Evolutionary conservation across 2,113 vertebrate genomes (phyloP), one percentile per base, ranked within the genome.

Genomic region (Lonchura striata): DNA sequence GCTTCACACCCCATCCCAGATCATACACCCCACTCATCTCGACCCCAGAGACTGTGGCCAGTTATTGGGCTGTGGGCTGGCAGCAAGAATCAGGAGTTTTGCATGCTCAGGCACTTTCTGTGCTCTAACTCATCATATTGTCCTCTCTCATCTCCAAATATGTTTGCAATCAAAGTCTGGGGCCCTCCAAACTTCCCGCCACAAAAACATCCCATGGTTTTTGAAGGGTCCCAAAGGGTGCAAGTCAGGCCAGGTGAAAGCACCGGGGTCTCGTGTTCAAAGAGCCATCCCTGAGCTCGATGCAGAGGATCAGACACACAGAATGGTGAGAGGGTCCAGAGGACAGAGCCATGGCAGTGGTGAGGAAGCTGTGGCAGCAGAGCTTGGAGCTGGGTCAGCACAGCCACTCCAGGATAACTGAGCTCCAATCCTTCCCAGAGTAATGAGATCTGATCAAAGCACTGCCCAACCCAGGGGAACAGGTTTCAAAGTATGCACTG

Each of bases 1-100:
- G 49, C 10, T 39, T 47, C 49, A 33, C 49, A 17, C 5, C 12
- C 37, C 49, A 47, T 2, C 57, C 11, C 5, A n/a, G 19, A 10
- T 27, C 77, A 22, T 13, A 1, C 27, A 56, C 19, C 15, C 37
- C 42, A 31, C 31, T 42, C 16, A 33, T 30, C 59, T 68, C 0
- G 0, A 9, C 18, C 3, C 1, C 81, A 74, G 31, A 18, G 25
- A 18, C 0, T 14, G 68, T 27, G 47, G 22, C 24, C 80, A 21
- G n/a, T 20, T 42, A 11, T 0, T 8, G 24, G 42, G 30, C 52
- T 72, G 27, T 3, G 64, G 28, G 12, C 0, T 19, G n/a, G 13
- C 52, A 64, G 46, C 28, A 54, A 63, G 35, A 69, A 82, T 5
- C 22, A 61, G 47, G 47, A 46, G 18, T 14, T 82, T 35, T 39